Evolutionary conservation across 1,140 invertebrate genomes (phyloP).

Genomic region (Macrosteles quadrilineatus): DNA sequence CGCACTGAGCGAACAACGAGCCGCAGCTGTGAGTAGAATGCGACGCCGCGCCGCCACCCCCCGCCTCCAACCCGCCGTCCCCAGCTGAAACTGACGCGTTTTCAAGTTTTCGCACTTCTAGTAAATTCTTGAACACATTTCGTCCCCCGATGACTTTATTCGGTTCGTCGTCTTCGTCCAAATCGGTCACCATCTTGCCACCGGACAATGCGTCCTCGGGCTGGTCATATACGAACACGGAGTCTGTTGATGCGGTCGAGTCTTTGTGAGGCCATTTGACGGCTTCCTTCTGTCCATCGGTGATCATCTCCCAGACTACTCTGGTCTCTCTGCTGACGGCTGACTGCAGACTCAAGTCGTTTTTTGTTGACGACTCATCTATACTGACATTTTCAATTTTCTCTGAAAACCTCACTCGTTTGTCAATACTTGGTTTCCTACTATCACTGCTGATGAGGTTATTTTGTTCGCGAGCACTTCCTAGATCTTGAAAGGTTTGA

Average conservation of each 20-base stretch:
- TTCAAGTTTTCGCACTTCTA: constrained; percentile 8
- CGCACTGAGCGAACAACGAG: constrained; percentile 49
- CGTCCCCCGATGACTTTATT: too few species aligned
- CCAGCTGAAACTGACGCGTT: not conserved
- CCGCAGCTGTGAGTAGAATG: constrained; percentile 47
- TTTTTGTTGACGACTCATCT: not conserved
- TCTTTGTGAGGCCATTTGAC: not conserved
- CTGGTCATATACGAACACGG: not conserved
- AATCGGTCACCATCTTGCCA: not conserved
- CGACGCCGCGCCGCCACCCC: not conserved
- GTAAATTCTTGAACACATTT: not conserved
- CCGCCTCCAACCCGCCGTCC: not conserved
- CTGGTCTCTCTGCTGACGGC: not conserved
- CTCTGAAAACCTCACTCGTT: not conserved
- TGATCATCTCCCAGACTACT: constrained; percentile 17
- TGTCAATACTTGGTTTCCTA: constrained; percentile 1
- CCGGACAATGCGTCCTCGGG: not conserved
- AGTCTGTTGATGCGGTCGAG: not conserved
- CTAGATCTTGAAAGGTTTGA: too few species aligned
- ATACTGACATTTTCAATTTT: not conserved
- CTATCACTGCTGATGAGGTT: too few species aligned
- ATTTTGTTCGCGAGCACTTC: too few species aligned
- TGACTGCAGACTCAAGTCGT: constrained; percentile 4
- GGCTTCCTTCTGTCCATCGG: not conserved
- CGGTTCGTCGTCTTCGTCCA: not conserved